Conservation (phyloP, 2,113 vertebrate species). For the Oncorhynchus masou region DNA sequence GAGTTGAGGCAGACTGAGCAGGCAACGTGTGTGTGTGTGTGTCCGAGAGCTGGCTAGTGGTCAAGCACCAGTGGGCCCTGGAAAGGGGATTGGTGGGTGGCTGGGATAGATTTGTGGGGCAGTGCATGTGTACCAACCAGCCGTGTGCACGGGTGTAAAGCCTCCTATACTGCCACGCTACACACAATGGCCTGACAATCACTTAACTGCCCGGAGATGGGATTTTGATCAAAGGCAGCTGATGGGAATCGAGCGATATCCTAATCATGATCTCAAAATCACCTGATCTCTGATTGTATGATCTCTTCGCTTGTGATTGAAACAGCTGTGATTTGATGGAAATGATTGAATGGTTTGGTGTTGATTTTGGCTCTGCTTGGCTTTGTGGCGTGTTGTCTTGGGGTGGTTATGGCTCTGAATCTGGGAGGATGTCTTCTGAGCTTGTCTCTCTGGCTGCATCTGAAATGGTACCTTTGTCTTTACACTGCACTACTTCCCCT, state of each 20-base stretch:
- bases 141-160: constrained; percentile 30
- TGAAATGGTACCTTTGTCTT: too few relatives aligned
- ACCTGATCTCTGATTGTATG: constrained; percentile 19
- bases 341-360: neutral
- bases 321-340: too few relatives aligned
- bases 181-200: constrained; percentile 19
- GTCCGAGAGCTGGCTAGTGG: constrained; percentile 13
- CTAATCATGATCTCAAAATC: constrained; percentile 44
- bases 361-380: constrained; percentile 49
- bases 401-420: neutral
- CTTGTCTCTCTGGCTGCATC: neutral
- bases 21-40: neutral
- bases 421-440: constrained; percentile 20
- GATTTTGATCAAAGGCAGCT: constrained; percentile 19
- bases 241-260: constrained; percentile 1
- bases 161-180: neutral
- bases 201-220: constrained; percentile 2
- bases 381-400: constrained; percentile 36
- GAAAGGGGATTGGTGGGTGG: too few relatives aligned
- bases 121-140: constrained; percentile 10
- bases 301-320: neutral
- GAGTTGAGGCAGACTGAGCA: neutral
- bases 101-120: neutral
- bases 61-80: too few relatives aligned
- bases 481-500: too few relatives aligned